Percentiles rank a stretch among this genome's conserved stretches.
Evolutionary conservation across 2,797 vertebrate genomes (phyloP).

Genomic region (Neosilurus mollespiculum): DNA sequence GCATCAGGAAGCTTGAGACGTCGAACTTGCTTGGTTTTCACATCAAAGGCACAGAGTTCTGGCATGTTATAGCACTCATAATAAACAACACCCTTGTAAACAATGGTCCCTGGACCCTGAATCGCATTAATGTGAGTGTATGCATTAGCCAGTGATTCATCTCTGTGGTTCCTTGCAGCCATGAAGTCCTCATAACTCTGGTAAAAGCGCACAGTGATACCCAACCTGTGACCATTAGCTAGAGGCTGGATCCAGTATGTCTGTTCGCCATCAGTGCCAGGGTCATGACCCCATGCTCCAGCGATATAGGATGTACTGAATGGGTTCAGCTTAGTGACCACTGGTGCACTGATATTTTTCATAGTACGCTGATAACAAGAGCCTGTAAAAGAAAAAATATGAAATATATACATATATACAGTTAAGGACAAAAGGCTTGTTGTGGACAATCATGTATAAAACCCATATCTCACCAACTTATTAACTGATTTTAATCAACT

Average conservation of each 20-base stretch:
- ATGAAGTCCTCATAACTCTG: conserved; percentile 66
- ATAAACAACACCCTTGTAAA: conserved; percentile 65
- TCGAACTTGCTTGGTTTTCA: conserved; percentile 53
- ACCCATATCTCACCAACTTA: too few relatives aligned
- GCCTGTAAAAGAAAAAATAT: conserved; percentile 37
- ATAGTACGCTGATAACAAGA: conserved; percentile 67
- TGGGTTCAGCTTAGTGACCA: conserved; percentile 63
- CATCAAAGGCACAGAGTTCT: conserved; percentile 69
- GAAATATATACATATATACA: not conserved
- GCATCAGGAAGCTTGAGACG: conserved; percentile 60
- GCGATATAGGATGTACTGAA: conserved; percentile 57
- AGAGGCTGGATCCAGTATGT: conserved; percentile 70
- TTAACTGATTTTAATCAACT: too few relatives aligned
- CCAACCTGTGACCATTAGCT: conserved; percentile 51
- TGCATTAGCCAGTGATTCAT: conserved; percentile 57
- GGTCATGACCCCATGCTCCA: conserved; percentile 73
- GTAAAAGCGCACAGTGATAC: conserved; percentile 66
- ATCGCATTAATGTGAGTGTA: conserved; percentile 49
- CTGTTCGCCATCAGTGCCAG: conserved; percentile 28
- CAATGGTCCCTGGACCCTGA: conserved; percentile 69
- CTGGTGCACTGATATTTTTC: conserved; percentile 64
- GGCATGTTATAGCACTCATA: conserved; percentile 68
- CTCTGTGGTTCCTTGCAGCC: conserved; percentile 56
- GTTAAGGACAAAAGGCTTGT: too few relatives aligned
- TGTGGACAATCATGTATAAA: too few relatives aligned